phyloP scores from a whole-genome alignment of 2,888 invertebrate species.

The Antheraea yamamai region DNA sequence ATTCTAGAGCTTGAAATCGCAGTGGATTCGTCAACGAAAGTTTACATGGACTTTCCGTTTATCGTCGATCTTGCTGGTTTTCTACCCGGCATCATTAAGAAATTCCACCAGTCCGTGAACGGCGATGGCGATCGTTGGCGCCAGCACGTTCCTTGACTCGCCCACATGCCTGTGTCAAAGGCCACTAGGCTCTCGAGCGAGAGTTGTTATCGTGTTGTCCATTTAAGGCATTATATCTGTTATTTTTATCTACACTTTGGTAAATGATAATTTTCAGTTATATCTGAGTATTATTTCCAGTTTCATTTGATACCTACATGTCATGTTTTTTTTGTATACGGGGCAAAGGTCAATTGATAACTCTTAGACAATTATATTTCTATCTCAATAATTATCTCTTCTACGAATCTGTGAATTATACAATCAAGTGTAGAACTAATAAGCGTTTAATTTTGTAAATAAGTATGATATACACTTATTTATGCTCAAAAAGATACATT shows the following conservation, averaged over 20 bases:
- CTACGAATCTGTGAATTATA: neutral
- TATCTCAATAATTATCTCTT: neutral
- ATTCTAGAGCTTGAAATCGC: slow-evolving; percentile 32
- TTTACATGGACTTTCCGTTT: slow-evolving; percentile 39
- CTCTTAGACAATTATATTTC: neutral
- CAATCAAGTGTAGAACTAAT: neutral
- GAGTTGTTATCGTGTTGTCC: slow-evolving; percentile 23
- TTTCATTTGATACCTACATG: neutral
- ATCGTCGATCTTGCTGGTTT: slow-evolving; percentile 47
- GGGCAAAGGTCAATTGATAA: slow-evolving; percentile 7
- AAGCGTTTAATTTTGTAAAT: neutral
- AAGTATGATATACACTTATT: neutral
- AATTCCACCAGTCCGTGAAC: slow-evolving; percentile 44
- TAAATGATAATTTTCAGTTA: slow-evolving; percentile 2
- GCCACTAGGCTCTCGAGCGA: slow-evolving; percentile 31
- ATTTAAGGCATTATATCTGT: slow-evolving; percentile 23
- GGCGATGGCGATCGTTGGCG: slow-evolving; percentile 35
- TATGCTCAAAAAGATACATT: neutral
- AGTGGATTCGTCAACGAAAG: slow-evolving; percentile 34
- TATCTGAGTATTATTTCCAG: slow-evolving; percentile 7
- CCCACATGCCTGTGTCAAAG: slow-evolving; percentile 39
- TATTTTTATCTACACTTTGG: slow-evolving; percentile 14
- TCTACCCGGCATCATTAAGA: slow-evolving; percentile 48
- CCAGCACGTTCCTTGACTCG: slow-evolving; percentile 16
- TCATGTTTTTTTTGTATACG: neutral